A percentile compares a stretch with the other conserved stretches of the same genome.
Conservation (phyloP, 2,888 invertebrate species). For the Rhogogaster chlorosoma region DNA sequence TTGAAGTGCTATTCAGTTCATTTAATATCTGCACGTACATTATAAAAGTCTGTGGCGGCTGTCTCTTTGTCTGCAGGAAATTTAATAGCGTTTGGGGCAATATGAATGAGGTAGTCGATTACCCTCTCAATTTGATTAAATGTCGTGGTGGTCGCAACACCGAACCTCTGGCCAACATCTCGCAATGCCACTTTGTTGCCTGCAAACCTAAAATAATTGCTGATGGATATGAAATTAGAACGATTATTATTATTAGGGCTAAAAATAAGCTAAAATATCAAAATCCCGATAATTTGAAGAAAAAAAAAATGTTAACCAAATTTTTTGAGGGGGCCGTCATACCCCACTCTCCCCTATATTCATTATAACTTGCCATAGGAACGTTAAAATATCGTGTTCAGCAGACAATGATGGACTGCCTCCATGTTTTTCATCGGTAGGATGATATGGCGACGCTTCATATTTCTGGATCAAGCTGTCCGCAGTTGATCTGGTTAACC, state of each 20-base stretch:
- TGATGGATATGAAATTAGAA: neutral
- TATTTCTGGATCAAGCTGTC: neutral
- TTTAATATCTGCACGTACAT: neutral
- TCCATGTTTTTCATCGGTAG: neutral
- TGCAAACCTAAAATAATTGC: slow-evolving; percentile 13
- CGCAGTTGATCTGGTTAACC: neutral
- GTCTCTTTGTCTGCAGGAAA: slow-evolving; percentile 7
- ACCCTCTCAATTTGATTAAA: slow-evolving; percentile 36
- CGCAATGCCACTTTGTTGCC: slow-evolving; percentile 5
- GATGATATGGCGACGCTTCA: neutral
- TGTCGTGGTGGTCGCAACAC: slow-evolving; percentile 5
- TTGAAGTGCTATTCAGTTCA: neutral
- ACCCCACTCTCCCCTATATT: too few relatives aligned
- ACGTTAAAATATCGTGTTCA: neutral
- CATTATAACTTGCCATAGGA: neutral
- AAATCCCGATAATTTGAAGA: neutral
- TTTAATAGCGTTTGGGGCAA: slow-evolving; percentile 35
- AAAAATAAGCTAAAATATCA: too few relatives aligned
- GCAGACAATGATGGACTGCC: neutral
- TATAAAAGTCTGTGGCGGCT: slow-evolving; percentile 23
- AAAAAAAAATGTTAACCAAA: too few relatives aligned
- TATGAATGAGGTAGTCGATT: slow-evolving; percentile 35
- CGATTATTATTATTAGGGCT: too few relatives aligned
- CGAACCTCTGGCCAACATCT: slow-evolving; percentile 36
- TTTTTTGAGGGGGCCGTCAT: too few relatives aligned